phyloP scores from a whole-genome alignment of 2,797 vertebrate genomes.

The Acrossocheilus wenchowensis region DNA sequence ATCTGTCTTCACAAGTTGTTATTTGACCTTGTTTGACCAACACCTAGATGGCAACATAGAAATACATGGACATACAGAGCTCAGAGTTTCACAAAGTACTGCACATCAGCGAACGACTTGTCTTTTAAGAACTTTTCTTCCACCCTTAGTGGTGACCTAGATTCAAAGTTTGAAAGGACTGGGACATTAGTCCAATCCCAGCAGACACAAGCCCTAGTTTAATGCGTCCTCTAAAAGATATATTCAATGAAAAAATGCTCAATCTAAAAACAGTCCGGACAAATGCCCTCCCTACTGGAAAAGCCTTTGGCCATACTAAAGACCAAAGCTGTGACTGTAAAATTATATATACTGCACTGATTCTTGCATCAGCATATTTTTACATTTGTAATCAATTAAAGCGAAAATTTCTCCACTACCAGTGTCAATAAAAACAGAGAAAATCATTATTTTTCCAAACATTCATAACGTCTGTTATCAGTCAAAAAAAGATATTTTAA shows the following conservation, averaged over 20 bases:
- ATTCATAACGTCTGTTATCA: not conserved
- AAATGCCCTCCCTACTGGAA: not conserved
- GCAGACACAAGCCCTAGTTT: slow-evolving; percentile 38
- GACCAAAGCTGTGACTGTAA: not conserved
- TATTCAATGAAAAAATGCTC: not conserved
- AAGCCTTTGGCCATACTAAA: not conserved
- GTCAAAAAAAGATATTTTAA: not conserved
- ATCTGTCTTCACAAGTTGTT: not conserved
- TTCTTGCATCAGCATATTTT: not conserved
- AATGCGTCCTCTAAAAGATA: not conserved
- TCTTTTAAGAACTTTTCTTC: slow-evolving; percentile 15
- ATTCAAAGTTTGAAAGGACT: slow-evolving; percentile 40
- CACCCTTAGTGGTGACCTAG: slow-evolving; percentile 21
- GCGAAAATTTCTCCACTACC: not conserved
- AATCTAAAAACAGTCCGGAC: slow-evolving; percentile 21
- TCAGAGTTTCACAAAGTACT: slow-evolving; percentile 15
- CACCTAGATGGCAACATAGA: not conserved
- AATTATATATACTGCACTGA: not conserved
- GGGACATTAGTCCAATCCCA: slow-evolving; percentile 19
- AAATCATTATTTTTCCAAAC: not conserved
- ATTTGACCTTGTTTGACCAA: not conserved
- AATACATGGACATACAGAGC: not conserved
- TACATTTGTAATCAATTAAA: not conserved
- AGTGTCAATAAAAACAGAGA: not conserved
- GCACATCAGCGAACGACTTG: slow-evolving; percentile 11